Percentiles rank a stretch among this genome's conserved stretches.
Evolutionary conservation across 1,140 invertebrate species (phyloP).

Genomic region (Ceratosolen fusciceps): DNA sequence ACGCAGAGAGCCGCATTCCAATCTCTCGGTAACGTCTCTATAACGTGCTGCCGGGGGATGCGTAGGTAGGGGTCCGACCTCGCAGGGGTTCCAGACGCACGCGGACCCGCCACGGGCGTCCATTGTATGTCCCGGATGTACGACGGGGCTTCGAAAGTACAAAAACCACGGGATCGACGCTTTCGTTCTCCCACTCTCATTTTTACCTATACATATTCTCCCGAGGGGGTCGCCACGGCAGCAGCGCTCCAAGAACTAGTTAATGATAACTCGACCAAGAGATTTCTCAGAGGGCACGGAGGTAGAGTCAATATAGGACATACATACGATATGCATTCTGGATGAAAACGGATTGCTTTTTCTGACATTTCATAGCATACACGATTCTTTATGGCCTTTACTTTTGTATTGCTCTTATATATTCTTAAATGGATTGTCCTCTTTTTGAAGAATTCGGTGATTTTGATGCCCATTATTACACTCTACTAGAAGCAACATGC

Average conservation of each 20-base stretch:
- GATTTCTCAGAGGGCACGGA: not conserved
- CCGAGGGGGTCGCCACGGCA: conserved; percentile 23
- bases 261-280: conserved; percentile 39
- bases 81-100: conserved; percentile 39
- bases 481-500: not conserved
- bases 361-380: conserved; percentile 11
- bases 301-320: not conserved
- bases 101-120: conserved; percentile 40
- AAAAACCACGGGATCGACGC: conserved; percentile 15
- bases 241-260: conserved; percentile 9
- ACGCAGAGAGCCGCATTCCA: conserved; percentile 31
- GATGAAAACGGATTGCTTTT: conserved; percentile 27
- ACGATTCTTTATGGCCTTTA: not conserved
- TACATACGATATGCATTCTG: not conserved
- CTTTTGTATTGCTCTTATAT: not conserved
- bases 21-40: conserved; percentile 38
- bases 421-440: conserved; percentile 15
- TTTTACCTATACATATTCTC: not conserved
- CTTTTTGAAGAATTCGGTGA: conserved; percentile 33
- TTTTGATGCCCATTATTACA: conserved; percentile 1
- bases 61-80: conserved; percentile 17
- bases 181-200: not conserved
- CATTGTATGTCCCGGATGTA: conserved; percentile 32
- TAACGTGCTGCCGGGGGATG: conserved; percentile 23
- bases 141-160: conserved; percentile 15